Evolutionary conservation across 2,888 invertebrate genomes (phyloP), one percentile per base, ranked within the genome.

Genomic region (Agrilus cyanescens): DNA sequence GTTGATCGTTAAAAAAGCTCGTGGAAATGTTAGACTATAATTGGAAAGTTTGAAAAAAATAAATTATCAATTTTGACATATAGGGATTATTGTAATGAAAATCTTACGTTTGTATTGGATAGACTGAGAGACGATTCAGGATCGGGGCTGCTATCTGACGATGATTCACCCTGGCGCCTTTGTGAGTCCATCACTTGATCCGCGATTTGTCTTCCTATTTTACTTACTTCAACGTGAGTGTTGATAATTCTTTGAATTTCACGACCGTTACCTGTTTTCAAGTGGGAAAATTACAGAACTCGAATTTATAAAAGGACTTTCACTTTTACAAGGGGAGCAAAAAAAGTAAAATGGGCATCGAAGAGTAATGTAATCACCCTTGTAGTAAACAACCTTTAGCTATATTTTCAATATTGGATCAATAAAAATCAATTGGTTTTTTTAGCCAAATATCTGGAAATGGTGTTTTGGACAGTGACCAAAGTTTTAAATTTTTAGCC

Each of bases 191-290:
- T 59, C 37, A 80, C 83, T 62, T 85, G 83, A 52, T 86, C 85
- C 0, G 85, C 88, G 56, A 89, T 86, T 62, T 85, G 82, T 42
- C 82, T 73, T 7, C 89, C 88, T 50, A 89, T 87, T 70, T 86
- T 85, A 59, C 85, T 85, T 34, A 85, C 85, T 65, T 87, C 86
- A 42, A 86, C 76, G 54, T 84, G 82, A 45, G 80, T 82, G 53
- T 79, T 82, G 52, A 85, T 82, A 51, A 83, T 67, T 49, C 74
- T 70, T 59, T 82, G 79, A 66, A 84, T 77, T 54, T 80, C 79
- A 49, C 73, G 68, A 46, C 76, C 78, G 47, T 72, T 72, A 48
- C 72, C 62, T 55, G 41, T 5, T 20, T 3, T 20, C 6, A 20
- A 20, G 7, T 20, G 7, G 3, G 20, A 20, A 45, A 51, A 51